phyloP scores from a whole-genome alignment of 2,888 invertebrate genomes.

The Mythimna vitellina region DNA sequence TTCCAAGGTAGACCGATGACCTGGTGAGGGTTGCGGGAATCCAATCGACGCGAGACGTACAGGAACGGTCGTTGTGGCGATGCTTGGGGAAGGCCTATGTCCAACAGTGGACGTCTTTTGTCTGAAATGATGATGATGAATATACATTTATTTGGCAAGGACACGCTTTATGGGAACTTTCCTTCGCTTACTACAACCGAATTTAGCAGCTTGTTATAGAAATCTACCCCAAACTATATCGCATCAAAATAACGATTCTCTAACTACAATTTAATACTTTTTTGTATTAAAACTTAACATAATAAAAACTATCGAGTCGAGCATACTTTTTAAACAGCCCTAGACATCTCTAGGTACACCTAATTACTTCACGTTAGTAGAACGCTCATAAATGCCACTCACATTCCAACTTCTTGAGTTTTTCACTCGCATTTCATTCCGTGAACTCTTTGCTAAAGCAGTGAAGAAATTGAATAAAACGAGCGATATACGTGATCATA shows the following conservation, averaged over 20 bases:
- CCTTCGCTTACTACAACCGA: no score
- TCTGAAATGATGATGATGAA: no score
- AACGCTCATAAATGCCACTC: conserved; percentile 39
- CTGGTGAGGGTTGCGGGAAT: no score
- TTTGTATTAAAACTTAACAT: neutral
- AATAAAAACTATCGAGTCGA: neutral
- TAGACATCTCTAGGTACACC: conserved; percentile 25
- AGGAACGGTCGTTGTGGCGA: no score
- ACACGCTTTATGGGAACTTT: no score
- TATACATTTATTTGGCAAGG: no score
- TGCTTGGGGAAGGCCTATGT: no score
- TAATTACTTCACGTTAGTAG: conserved; percentile 47
- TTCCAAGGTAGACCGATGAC: no score
- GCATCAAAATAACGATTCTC: neutral
- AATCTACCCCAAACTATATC: neutral
- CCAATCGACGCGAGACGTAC: no score
- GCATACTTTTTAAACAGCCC: conserved; percentile 1
- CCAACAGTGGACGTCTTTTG: no score
- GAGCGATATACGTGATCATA: neutral
- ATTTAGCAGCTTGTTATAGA: no score
- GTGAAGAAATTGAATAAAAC: conserved; percentile 31
- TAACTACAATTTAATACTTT: neutral
- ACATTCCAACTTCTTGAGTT: conserved; percentile 39
- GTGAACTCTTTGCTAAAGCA: conserved; percentile 26
- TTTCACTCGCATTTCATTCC: conserved; percentile 42